These are phyloP conservation scores for Aporrectodea caliginosa DNA, from an alignment of 1,140 invertebrate genomes.

Conservation along the genomic window DNA sequence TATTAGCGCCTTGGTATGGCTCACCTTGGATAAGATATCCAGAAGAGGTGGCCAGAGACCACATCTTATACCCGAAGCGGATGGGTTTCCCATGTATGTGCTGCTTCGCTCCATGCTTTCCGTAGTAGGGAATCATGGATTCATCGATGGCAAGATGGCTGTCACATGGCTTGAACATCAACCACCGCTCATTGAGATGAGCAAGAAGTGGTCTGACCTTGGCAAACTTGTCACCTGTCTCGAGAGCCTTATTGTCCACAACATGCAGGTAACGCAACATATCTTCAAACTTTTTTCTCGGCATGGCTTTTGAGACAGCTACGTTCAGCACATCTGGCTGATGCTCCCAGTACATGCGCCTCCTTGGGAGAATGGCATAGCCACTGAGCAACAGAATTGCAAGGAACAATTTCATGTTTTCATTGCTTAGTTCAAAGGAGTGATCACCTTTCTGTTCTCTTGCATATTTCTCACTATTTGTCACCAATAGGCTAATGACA, in stretches of 20 bases:
- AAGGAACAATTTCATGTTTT: too few relatives aligned
- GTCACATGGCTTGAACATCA: background rate
- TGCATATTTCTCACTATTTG: too few relatives aligned
- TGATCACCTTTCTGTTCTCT: too few relatives aligned
- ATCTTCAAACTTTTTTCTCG: background rate
- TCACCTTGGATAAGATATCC: slow-evolving; percentile 17
- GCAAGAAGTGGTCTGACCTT: background rate
- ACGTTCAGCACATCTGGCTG: background rate
- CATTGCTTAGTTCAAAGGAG: too few relatives aligned
- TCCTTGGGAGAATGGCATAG: background rate
- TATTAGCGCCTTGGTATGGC: slow-evolving; percentile 8
- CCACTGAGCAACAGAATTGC: background rate
- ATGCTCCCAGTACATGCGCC: background rate
- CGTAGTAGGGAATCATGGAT: slow-evolving; percentile 15
- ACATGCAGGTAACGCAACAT: background rate
- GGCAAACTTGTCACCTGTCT: background rate
- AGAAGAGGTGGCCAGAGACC: background rate
- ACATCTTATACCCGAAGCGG: slow-evolving; percentile 8
- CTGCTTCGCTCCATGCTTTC: background rate
- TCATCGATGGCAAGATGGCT: background rate
- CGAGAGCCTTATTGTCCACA: background rate
- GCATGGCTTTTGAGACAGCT: background rate
- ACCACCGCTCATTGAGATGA: background rate
- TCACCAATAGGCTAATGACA: too few relatives aligned
- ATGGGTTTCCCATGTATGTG: slow-evolving; percentile 3